Base-by-base conservation (phyloP, 2,888 invertebrate species). In the Caradrina kadenii region DNA sequence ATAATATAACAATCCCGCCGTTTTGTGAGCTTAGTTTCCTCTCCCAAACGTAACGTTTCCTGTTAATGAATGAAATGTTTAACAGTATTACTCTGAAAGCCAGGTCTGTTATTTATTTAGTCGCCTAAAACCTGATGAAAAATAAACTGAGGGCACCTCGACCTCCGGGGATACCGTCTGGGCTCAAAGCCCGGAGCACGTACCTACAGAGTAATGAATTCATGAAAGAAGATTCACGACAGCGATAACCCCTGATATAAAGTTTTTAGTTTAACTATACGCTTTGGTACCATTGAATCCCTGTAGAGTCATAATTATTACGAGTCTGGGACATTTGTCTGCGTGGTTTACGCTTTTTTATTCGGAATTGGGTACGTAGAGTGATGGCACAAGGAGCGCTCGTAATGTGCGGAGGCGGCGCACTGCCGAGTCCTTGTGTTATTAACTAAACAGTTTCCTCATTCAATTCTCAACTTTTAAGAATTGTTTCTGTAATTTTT, bases 11-110 rank as follows among this genome's bases (percentile, higher is more conserved):
- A 79, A 73, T 77, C 62, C 73, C 67, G 62, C 69, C 79, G 55
- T 85, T 87, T 84, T 71, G 76, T 76, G 74, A 79, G 80, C 86
- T 85, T 87, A 86, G 86, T 88, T 91, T 88, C 90, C 88, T 86
- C 67, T 86, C 71, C 50, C 78, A 73, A 83, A 85, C 76, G 74
- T 76, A 67, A 69, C 76, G 78, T 80, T 88, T 87, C 87, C 85
- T 82, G 85, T 65, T 73, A 82, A 85, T 81, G 54, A 87, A 87
- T 84, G 76, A 81, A 84, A 83, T 76, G 82, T 84, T 79, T 69
- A 79, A 82, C 81, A 79, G 76, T 66, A 83, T 85, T 78, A 81
- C 80, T 79, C 75, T 73, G 67, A 79, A 61, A 59, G 55, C 67
- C 69, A 71, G 53, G 67, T 71, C 64, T 73, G 54, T 77, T 80